Evolutionary conservation across 2,888 invertebrate genomes (phyloP), one percentile per base, ranked within the genome.

Genomic region (Chaetogeoica ovagalla): DNA sequence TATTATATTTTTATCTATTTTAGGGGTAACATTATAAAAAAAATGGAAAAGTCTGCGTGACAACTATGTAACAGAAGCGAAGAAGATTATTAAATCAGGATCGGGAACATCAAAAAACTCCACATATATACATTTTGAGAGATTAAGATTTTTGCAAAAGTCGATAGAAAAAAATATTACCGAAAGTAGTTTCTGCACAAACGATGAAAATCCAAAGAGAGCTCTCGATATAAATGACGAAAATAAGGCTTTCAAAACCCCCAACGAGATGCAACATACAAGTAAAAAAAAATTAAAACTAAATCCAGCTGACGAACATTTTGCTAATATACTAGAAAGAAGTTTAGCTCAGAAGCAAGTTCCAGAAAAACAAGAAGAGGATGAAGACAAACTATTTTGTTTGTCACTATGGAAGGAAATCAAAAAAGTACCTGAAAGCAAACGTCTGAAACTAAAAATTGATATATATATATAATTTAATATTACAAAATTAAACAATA

Each of bases 21-120:
- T 72, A 72, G 72, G 59, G 23, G 43, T n/a, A 72, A 60, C 60
- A 21, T 72, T 60, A 72, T 60, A 72, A 72, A 72, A 72, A 72
- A 72, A 72, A n/a, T 72, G 48, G 72, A 72, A 72, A 72, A 72
- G 72, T 39, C 13, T 60, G 21, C 60, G 72, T n/a, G 72, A 72
- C 39, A 72, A 62, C 43, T 73, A 73, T 62, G 62, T 73, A 62
- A 73, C 30, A 37, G 62, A 73, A 73, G 23, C 62, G 30, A 73
- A 73, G 21, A 60, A 73, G 13, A 30, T 19, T 52, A 73, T 72
- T 21, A 62, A 72, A 72, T 72, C 72, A 60, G 68, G 69, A 55
- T 69, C 69, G 55, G 69, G 30, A 69, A 69, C 52, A 69, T 69
- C 52, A 3, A 69, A 69, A 15, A 69, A 69, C 30, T 69, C 52